Conservation (phyloP, 2,797 vertebrate species). For the Sciurus vulgaris region DNA sequence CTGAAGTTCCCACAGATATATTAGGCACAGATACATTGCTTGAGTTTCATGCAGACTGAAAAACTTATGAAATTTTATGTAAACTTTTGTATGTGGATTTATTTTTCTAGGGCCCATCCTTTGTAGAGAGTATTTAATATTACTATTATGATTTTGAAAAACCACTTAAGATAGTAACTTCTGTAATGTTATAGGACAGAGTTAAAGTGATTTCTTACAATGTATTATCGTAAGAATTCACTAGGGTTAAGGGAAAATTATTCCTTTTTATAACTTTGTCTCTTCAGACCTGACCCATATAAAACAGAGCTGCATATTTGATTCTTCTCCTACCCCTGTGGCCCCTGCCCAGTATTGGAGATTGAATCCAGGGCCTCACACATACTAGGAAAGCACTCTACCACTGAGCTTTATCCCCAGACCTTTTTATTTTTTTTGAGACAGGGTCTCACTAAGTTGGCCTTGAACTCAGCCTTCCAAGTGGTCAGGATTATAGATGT, state of each 20-base stretch:
- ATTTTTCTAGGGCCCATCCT: neutral
- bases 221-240: neutral
- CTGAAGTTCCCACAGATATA: neutral
- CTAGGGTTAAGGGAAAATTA: neutral
- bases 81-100: neutral
- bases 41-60: neutral
- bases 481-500: too few relatives aligned
- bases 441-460: too few relatives aligned
- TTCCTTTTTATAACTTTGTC: neutral
- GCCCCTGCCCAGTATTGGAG: too few relatives aligned
- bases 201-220: neutral
- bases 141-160: neutral
- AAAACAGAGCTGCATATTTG: neutral
- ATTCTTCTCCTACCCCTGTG: neutral
- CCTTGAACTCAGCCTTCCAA: too few relatives aligned
- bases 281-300: neutral
- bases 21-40: too few relatives aligned
- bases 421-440: too few relatives aligned
- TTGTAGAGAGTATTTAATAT: neutral
- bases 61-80: neutral
- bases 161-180: neutral
- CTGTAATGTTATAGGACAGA: neutral
- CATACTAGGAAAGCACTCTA: too few relatives aligned
- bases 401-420: too few relatives aligned
- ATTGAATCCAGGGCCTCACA: too few relatives aligned